Base-by-base conservation (phyloP, 2,797 vertebrate genomes). In the Chaetophractus vellerosus region DNA sequence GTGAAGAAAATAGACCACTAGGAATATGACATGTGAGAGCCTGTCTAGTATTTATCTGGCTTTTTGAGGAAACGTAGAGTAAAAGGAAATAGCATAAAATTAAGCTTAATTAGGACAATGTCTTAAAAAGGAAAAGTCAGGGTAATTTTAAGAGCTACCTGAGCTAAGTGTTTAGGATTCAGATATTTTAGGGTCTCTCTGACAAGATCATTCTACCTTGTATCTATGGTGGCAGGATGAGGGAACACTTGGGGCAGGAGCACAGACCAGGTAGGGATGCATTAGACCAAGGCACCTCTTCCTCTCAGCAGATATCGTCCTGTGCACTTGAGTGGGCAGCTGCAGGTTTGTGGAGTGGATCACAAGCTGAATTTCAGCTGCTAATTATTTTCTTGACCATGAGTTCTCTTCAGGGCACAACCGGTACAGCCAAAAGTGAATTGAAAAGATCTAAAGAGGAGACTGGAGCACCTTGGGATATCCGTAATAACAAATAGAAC, bases 61-160 rank as follows among this genome's bases (percentile, higher is more conserved):
- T 82, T 90, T 76, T 41, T 68, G 50, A 78, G 59, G 33, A 92
- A 95, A 48, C 24, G n/a, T n/a, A n/a, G 28, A 75, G 64, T 80
- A 48, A 64, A 91, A 82, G 28, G 2, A 94, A 31, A 28, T 90
- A 72, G 33, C 19, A 66, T 63, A 88, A 85, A 93, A 79, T 5
- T 50, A 50, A 95, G 36, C 81, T 88, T 86, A 91, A 84, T 88
- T 50, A 28, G 31, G 41, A n/a, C 21, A 61, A 76, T 28, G 8
- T 63, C 81, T 63, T 57, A 50, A 71, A 52, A 81, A 80, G 21
- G 24, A 64, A 64, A 74, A 80, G 5, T 76, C 10, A 57, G 19
- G 10, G 10, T 21, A 61, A 57, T 33, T 92, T 79, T 80, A 71
- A 90, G 14, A 76, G 6, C 8, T 28, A 11, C 75, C 31, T 63